Evolutionary conservation across 64 coral and sea anemone genomes (phyloP).

Genomic region (Astreopora myriophthalma): DNA sequence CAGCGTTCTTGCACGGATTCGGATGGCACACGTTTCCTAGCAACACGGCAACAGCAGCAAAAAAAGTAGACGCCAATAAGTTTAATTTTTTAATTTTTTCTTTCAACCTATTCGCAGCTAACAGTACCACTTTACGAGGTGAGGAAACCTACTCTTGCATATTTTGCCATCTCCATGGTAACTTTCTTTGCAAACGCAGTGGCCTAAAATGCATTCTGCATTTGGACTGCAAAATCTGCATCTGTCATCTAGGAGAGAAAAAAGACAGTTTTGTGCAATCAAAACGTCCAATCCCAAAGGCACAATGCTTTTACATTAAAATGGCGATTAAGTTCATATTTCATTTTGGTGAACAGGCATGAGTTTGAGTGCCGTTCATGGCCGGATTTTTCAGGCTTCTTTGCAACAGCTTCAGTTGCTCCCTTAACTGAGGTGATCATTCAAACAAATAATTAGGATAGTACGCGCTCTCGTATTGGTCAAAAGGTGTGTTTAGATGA

Average conservation of each 20-base stretch:
- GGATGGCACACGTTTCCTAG: conserved; percentile 98
- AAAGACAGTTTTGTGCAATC: too few relatives aligned
- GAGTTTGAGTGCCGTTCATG: too few relatives aligned
- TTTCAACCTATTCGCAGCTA: not conserved
- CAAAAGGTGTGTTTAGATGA: too few relatives aligned
- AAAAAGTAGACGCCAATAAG: not conserved
- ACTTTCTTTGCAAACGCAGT: conserved; percentile 88
- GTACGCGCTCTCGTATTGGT: too few relatives aligned
- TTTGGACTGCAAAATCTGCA: conserved; percentile 80
- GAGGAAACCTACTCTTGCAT: conserved; percentile 72
- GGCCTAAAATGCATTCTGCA: conserved; percentile 81
- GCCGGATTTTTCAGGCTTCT: too few relatives aligned
- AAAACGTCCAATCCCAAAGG: too few relatives aligned
- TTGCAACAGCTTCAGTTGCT: too few relatives aligned
- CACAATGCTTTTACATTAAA: too few relatives aligned
- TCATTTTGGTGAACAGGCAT: too few relatives aligned
- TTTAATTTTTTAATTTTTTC: not conserved
- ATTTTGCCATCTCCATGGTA: conserved; percentile 95
- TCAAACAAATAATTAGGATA: too few relatives aligned
- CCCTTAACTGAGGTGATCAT: too few relatives aligned
- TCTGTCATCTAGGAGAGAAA: conserved; percentile 69
- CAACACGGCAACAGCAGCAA: not conserved
- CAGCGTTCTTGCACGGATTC: conserved; percentile 94
- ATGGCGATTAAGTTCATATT: too few relatives aligned
- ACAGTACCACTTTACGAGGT: not conserved